Base-by-base conservation (phyloP, 1,140 invertebrate genomes). In the Telenomus remus region DNA sequence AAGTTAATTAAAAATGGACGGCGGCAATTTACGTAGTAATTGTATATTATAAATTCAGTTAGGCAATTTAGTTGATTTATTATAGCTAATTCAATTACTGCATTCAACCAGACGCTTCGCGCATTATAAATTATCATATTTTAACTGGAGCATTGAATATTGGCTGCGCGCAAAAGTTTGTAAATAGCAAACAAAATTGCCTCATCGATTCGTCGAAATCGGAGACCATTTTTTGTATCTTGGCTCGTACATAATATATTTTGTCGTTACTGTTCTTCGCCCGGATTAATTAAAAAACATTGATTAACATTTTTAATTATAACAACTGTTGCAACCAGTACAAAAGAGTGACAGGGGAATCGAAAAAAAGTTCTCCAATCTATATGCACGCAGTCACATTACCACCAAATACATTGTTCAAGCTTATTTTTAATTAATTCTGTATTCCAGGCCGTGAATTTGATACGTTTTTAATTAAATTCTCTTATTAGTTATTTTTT, bases 61-160 rank as follows among this genome's bases (percentile, higher is more conserved):
- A 65, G 61, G 70, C 56, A 73, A 65, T 73, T 73, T 73, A 73
- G 70, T 15, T 65, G 61, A 73, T 73, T 73, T 73, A 73, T 73
- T 66, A 47, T 49, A 66, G 61, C 65, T 73, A 55, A 66, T 73
- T 65, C 61, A 66, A 73, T 73, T 66, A 73, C 55, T 48, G 46
- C 70, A 54, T 42, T 61, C 43, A 60, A 34, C 57, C 57, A 56
- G 68, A 71, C 57, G 68, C 53, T 64, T 64, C 59, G 53, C 54
- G 69, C 48, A 59, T 72, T 59, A 64, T 59, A 64, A 72, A 72
- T 72, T 72, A 64, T 64, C 61, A 65, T 65, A 73, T 65, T 60
- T 73, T 65, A 72, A 64, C 60, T 72, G 53, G 69, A 72, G 54
- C 60, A 64, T 64, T 72, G 47, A 50, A 72, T 64, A 64, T 64